Conservation (phyloP, 2,888 invertebrate species). For the Pristionchus mayeri region DNA sequence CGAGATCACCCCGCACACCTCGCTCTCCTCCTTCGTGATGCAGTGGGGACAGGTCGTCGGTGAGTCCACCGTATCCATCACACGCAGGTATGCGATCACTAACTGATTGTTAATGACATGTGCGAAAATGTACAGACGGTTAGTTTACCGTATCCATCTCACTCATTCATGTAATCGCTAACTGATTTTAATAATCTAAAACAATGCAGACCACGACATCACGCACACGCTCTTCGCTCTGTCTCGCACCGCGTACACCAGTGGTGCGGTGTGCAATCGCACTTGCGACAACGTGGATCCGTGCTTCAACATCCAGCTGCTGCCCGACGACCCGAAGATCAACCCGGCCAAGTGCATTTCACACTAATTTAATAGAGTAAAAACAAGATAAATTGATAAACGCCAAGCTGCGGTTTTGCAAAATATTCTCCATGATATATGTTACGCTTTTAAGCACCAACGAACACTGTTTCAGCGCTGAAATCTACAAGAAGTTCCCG, state of each 20-base stretch:
- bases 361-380: too few relatives aligned
- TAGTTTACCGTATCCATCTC: background rate
- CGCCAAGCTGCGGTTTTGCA: too few relatives aligned
- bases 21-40: constrained; percentile 95
- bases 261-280: constrained; percentile 75
- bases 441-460: too few relatives aligned
- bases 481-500: constrained; percentile 80
- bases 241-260: constrained; percentile 69
- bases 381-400: too few relatives aligned
- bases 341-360: constrained; percentile 55
- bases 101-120: too few relatives aligned
- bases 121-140: too few relatives aligned
- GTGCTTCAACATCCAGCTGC: constrained; percentile 97
- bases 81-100: too few relatives aligned
- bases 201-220: constrained; percentile 96
- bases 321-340: constrained; percentile 88
- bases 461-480: background rate
- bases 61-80: constrained; percentile 43
- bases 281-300: constrained; percentile 94
- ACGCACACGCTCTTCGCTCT: constrained; percentile 94
- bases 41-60: constrained; percentile 98
- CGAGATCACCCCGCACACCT: constrained; percentile 82
- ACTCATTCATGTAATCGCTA: background rate
- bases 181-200: constrained; percentile 38
- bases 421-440: too few relatives aligned